phyloP scores from a whole-genome alignment of 2,888 invertebrate genomes.

The Blastobasis adustella region DNA sequence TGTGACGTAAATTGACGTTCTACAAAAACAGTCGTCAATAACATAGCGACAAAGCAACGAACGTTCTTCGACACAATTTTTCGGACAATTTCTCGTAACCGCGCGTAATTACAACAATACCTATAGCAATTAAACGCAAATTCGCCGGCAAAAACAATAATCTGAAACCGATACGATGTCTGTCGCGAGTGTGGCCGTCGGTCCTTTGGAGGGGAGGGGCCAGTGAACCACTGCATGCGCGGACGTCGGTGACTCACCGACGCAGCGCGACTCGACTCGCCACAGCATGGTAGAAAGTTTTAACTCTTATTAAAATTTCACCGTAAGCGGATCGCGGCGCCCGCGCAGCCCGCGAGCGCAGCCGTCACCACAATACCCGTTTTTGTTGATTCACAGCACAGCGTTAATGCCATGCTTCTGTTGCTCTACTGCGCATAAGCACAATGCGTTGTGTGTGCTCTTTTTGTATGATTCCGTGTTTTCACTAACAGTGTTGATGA shows the following conservation, averaged over 20 bases:
- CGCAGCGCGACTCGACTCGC: conserved; percentile 7
- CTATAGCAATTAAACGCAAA: too few relatives aligned
- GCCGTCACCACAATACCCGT: conserved; percentile 19
- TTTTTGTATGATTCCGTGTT: too few relatives aligned
- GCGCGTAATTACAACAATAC: too few relatives aligned
- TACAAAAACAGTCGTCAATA: too few relatives aligned
- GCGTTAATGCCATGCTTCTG: too few relatives aligned
- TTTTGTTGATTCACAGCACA: conserved; percentile 15
- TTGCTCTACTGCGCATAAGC: too few relatives aligned
- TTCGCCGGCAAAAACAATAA: background rate
- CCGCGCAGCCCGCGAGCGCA: background rate
- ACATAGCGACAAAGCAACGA: too few relatives aligned
- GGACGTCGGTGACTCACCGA: conserved; percentile 18
- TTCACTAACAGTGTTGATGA: too few relatives aligned
- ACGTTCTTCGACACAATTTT: too few relatives aligned
- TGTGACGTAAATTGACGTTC: too few relatives aligned
- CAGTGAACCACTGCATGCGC: conserved; percentile 34
- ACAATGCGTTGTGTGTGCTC: too few relatives aligned
- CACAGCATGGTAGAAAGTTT: conserved; percentile 56
- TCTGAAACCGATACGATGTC: conserved; percentile 27
- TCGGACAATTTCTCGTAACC: too few relatives aligned
- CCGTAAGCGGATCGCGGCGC: conserved; percentile 50
- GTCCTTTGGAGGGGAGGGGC: conserved; percentile 30
- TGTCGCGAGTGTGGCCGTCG: background rate
- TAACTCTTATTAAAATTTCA: conserved; percentile 64